Evolutionary conservation across 2,113 vertebrate genomes (phyloP).

Genomic region (Nyctereutes procyonoides): DNA sequence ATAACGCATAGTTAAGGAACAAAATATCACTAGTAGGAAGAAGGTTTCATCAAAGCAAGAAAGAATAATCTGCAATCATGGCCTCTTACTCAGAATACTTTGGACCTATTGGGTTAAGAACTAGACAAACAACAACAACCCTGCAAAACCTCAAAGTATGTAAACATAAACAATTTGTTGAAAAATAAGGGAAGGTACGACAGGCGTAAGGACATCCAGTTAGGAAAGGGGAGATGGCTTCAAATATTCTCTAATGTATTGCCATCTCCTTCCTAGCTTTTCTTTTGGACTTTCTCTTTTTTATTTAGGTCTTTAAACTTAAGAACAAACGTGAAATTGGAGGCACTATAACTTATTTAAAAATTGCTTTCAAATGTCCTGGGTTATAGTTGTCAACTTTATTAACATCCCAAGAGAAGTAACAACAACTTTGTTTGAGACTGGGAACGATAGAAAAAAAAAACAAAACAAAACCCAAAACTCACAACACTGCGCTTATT

Average conservation of each 20-base stretch:
- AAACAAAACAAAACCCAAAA: too few relatives aligned
- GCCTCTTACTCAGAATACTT: conserved; percentile 1
- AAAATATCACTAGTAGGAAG: neutral
- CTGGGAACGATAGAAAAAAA: neutral
- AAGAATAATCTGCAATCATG: neutral
- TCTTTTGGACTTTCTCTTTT: neutral
- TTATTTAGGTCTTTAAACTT: neutral
- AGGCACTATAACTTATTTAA: neutral
- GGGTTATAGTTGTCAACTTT: neutral
- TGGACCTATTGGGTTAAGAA: conserved; percentile 25
- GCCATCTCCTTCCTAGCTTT: neutral
- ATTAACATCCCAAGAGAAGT: neutral
- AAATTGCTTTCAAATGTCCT: neutral
- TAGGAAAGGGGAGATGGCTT: neutral
- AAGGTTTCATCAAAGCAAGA: conserved; percentile 21
- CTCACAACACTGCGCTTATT: neutral
- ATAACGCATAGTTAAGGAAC: neutral
- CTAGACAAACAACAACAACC: neutral
- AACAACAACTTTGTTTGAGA: neutral
- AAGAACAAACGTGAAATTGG: neutral
- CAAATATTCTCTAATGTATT: conserved; percentile 14
- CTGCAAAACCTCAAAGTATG: neutral
- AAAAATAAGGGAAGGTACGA: neutral
- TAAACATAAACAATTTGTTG: neutral
- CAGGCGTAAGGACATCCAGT: neutral